phyloP scores from a whole-genome alignment of 1,140 invertebrate species.

The Pemphigus obesinymphae region DNA sequence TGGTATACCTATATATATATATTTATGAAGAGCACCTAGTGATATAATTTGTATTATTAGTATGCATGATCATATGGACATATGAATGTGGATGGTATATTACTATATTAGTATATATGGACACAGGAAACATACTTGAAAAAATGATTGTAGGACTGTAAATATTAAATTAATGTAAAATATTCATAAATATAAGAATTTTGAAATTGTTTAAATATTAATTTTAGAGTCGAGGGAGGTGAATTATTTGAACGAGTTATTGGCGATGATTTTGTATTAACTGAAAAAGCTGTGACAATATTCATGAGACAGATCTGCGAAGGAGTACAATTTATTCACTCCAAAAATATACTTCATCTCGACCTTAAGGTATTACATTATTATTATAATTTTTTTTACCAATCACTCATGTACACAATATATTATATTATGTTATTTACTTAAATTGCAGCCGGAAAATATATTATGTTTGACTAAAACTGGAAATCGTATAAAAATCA shows the following conservation, averaged over 20 bases:
- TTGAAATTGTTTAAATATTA: background rate
- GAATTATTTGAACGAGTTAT: constrained; percentile 97
- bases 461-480: constrained; percentile 90
- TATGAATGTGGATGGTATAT: no score
- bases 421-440: background rate
- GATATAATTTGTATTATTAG: no score
- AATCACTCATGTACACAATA: no score
- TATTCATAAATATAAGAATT: background rate
- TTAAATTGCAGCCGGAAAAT: constrained; percentile 79
- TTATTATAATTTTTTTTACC: background rate
- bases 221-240: constrained; percentile 83
- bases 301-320: constrained; percentile 97
- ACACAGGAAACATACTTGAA: no score
- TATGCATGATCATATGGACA: no score
- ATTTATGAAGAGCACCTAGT: no score
- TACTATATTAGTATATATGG: no score
- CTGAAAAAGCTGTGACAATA: constrained; percentile 89
- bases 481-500: constrained; percentile 96
- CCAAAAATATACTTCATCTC: constrained; percentile 87
- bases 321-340: constrained; percentile 92
- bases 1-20: background rate
- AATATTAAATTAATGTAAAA: no score
- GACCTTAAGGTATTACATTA: constrained; percentile 91
- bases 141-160: no score
- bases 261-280: constrained; percentile 94